Evolutionary conservation across 2,888 invertebrate species (phyloP).

Genomic region (Serripes groenlandicus): DNA sequence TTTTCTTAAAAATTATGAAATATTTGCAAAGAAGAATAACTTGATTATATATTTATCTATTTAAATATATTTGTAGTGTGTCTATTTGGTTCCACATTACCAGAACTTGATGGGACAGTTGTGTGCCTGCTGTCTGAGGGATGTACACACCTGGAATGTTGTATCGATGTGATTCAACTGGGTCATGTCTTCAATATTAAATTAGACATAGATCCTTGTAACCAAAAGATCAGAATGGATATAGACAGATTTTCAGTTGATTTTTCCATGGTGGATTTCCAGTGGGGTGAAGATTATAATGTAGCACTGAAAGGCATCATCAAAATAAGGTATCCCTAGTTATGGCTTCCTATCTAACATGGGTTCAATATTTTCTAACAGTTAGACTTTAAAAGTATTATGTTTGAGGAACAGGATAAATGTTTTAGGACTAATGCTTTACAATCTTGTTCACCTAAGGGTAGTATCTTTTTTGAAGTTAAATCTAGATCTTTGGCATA

Average conservation of each 20-base stretch:
- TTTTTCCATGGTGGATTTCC: constrained; percentile 47
- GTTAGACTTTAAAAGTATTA: too few relatives aligned
- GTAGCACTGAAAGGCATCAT: constrained; percentile 64
- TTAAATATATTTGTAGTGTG: too few relatives aligned
- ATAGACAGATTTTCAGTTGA: constrained; percentile 59
- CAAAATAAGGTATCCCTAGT: constrained; percentile 59
- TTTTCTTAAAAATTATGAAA: too few relatives aligned
- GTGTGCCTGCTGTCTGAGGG: neutral
- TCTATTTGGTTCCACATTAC: neutral
- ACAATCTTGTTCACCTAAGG: too few relatives aligned
- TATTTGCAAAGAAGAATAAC: too few relatives aligned
- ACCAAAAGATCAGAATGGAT: constrained; percentile 47
- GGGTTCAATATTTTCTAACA: too few relatives aligned
- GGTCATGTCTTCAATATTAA: constrained; percentile 26
- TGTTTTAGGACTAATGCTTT: too few relatives aligned
- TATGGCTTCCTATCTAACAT: too few relatives aligned
- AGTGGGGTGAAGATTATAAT: constrained; percentile 47
- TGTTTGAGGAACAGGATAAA: too few relatives aligned
- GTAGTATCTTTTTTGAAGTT: too few relatives aligned
- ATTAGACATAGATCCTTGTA: constrained; percentile 51
- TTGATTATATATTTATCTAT: too few relatives aligned
- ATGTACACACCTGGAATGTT: constrained; percentile 44
- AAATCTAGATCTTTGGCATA: too few relatives aligned
- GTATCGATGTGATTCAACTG: constrained; percentile 28
- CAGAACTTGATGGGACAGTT: neutral